Base-by-base conservation (phyloP, 2,888 invertebrate species). In the Hydriomena furcata region DNA sequence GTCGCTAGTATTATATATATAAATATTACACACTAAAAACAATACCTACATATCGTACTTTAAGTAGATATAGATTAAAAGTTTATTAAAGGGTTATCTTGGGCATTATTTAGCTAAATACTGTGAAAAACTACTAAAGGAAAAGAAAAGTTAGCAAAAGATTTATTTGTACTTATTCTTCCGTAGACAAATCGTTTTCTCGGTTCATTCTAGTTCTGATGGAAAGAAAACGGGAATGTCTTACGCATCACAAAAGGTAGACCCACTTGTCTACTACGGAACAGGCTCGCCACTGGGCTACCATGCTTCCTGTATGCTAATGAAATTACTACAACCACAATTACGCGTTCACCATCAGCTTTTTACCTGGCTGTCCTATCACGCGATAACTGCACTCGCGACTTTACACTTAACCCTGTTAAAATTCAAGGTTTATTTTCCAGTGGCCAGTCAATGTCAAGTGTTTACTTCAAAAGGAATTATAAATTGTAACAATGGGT, bases 301-400 rank as follows among this genome's bases (percentile, higher is more conserved):
- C 27, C 36, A 42, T 27, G 52, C 48, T 60, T 60, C 57, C 60
- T 57, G 55, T 53, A 60, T 60, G 57, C 48, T 51, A 60, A 57
- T 60, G 32, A 28, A 38, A 51, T 50, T 46, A 46, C 47, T 21
- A 32, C 45, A 11, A 35, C 11, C 42, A 31, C 52, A 35, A 51
- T 51, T 51, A 27, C 12, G 25, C 42, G 46, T 32, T 46, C 42
- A 20, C 32, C 17, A 23, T 42, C 31, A 38, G 43, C 43, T 55
- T 48, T 60, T 52, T 50, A 56, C 37, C 27, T 7, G 47, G 52
- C 50, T 41, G 44, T 50, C 34, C 30, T 42, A 40, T 50, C 54
- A 53, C 54, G 59, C 57, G 27, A 57, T 37, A 13, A 30, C 7
- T 5, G 2, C 7, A 34, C 13, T 10, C 37, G 17, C 25, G 4